Base-by-base conservation (phyloP, 2,888 invertebrate genomes). In the Eupeodes luniger region DNA sequence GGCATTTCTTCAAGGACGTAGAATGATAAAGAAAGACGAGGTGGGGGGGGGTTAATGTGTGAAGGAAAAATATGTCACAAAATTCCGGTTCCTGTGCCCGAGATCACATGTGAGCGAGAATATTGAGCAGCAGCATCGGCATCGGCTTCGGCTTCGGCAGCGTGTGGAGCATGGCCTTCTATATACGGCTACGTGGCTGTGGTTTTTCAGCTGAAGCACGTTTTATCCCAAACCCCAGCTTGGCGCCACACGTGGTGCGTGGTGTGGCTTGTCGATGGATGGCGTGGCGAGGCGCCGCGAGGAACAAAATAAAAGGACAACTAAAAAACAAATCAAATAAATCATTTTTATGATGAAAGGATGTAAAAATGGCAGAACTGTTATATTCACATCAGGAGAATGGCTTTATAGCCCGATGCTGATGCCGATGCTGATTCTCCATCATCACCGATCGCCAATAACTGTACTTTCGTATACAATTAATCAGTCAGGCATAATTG, bases 401-500 rank as follows among this genome's bases (percentile, higher is more conserved):
- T 69, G 40, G 53, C 53, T n/a, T 47, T 36, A 27, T 27, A 10
- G 40, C 67, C 57, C 2, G 0, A 2, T 19, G 16, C 7, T 55
- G 19, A 19, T 10, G 16, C 11, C 55, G 5, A 5, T 5, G 11
- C 49, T 19, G 19, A 19, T 19, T 19, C 19, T 19, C 1, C 51
- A 51, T 40, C 40, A 40, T 40, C 40, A 27, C 12, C 5, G 40
- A 12, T 49, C 61, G 75, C 74, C 78, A 74, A 79, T 74, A 74
- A 59, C 47, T 62, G 64, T 44, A 53, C 57, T 70, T 69, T 47
- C 67, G 83, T 76, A 87, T 76, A 87, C 72, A 86, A 87, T 87
- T 87, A 83, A 87, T 87, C 87, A 87, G 76, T 80, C 83, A 51
- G 61, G 77, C 74, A 87, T 87, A 87, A 87, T 83, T 87, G 87